Conservation (phyloP, 2,888 invertebrate species). For the Perizoma flavofasciatum region DNA sequence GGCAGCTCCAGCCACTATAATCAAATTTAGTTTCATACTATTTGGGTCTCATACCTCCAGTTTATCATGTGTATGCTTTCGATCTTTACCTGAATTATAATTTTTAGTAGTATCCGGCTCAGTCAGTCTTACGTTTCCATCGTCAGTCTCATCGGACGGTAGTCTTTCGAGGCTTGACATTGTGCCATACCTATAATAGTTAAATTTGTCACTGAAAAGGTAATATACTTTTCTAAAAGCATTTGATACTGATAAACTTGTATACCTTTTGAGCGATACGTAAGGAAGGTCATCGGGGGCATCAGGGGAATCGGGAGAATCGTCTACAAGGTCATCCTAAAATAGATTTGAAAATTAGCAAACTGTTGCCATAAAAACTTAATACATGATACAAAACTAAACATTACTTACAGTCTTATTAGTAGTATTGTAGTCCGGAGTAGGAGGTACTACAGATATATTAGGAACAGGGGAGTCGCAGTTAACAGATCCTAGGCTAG, state of each 20-base stretch:
- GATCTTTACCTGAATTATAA: constrained; percentile 57
- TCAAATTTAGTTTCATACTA: neutral
- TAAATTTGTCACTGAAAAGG: constrained; percentile 32
- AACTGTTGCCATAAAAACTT: neutral
- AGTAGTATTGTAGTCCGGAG: constrained; percentile 84
- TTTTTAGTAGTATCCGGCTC: constrained; percentile 67
- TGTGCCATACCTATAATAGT: constrained; percentile 84
- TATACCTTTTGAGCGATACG: constrained; percentile 85
- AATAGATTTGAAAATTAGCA: constrained; percentile 30
- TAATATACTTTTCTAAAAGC: constrained; percentile 4
- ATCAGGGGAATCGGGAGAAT: constrained; percentile 87
- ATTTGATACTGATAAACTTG: constrained; percentile 32
- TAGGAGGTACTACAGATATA: constrained; percentile 90
- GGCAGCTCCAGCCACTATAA: constrained; percentile 61
- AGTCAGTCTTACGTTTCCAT: constrained; percentile 80
- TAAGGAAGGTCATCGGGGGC: constrained; percentile 90
- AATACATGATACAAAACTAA: neutral
- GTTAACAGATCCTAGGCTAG: constrained; percentile 66
- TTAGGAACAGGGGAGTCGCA: constrained; percentile 85
- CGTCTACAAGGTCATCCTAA: constrained; percentile 83
- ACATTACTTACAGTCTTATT: constrained; percentile 73
- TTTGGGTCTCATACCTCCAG: too few relatives aligned
- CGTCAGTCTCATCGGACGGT: constrained; percentile 85
- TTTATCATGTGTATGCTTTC: too few relatives aligned
- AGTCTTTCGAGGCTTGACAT: constrained; percentile 89